Base-by-base conservation (phyloP, 2,797 vertebrate species). In the Sphaeramia orbicularis region DNA sequence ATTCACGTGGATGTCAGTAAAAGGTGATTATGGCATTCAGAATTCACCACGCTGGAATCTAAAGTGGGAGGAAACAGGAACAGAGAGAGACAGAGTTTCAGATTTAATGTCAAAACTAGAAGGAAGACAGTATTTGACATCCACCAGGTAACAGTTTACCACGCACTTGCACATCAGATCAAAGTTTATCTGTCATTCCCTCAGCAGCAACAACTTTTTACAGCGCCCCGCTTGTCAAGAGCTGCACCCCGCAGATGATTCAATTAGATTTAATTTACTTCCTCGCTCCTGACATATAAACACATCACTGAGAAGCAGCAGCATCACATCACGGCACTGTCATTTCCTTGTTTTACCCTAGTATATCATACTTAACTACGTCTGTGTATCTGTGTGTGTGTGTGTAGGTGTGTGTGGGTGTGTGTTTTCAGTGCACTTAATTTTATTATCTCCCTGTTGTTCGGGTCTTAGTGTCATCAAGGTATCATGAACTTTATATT, bases 241-340 rank as follows among this genome's bases (percentile, higher is more conserved):
- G 51, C 48, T 42, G 71, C 79, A 73, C 44, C 60, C 53, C 35
- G 35, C 58, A 73, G 85, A 89, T 52, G 50, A 80, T 88, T 89
- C 77, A 88, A 81, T 92, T 88, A 84, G 62, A 71, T 85, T 84
- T 53, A 53, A 84, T 89, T 83, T 83, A 61, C 52, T 27, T 58
- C 57, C 65, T 53, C 10, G 27, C 68, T 65, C 44, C 16, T 43
- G 36, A 84, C 77, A 63, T 50, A 21, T 37, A 55, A 38, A 62
- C 30, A 41, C 18, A 43, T 21, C 10, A 13, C 42, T 5, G 40
- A 45, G 45, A 4, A 56, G 19, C 4, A 64, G 65, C 51, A 48
- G 47, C 41, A 43, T 48, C 35, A 52, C 42, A 58, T 65, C 70
- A 66, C 16, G 51, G 50, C 43, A 21, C 16, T 53, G 51, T 32